A percentile compares a stretch with the other conserved stretches of the same genome.
phyloP scores from a whole-genome alignment of 2,113 vertebrate species.

The Sinocyclocheilus anophthalmus region DNA sequence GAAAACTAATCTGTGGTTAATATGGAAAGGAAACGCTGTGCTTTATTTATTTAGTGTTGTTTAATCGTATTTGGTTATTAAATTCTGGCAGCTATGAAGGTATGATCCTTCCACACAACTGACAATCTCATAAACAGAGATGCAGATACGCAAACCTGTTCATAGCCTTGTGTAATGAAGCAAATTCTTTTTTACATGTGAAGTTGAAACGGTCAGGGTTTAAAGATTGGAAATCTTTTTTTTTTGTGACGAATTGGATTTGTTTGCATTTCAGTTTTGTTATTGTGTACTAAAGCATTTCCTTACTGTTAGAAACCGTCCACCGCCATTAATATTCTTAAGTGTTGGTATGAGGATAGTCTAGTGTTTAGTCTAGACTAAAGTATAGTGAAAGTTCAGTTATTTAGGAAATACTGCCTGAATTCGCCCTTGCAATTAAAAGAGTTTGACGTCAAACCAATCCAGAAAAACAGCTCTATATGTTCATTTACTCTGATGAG shows the following conservation, averaged over 20 bases:
- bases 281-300: background rate
- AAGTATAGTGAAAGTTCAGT: background rate
- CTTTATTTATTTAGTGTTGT: constrained; percentile 27
- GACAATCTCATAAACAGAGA: background rate
- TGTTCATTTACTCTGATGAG: background rate
- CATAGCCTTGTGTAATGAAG: background rate
- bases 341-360: background rate
- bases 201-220: background rate
- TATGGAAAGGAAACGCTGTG: background rate
- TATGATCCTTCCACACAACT: background rate
- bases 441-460: background rate
- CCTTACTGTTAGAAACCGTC: constrained; percentile 3
- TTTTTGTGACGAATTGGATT: background rate
- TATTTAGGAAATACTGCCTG: background rate
- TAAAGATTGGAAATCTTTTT: background rate
- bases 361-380: constrained; percentile 28
- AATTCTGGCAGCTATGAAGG: constrained; percentile 20
- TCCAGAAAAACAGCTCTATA: background rate
- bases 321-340: background rate
- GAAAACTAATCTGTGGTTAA: background rate
- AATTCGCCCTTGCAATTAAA: background rate
- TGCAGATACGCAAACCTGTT: background rate
- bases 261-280: background rate
- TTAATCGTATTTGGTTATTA: background rate
- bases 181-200: background rate